Evolutionary conservation across 2,888 invertebrate species (phyloP), one percentile per base, ranked within the genome.

Genomic region (Nomada lathburiana): DNA sequence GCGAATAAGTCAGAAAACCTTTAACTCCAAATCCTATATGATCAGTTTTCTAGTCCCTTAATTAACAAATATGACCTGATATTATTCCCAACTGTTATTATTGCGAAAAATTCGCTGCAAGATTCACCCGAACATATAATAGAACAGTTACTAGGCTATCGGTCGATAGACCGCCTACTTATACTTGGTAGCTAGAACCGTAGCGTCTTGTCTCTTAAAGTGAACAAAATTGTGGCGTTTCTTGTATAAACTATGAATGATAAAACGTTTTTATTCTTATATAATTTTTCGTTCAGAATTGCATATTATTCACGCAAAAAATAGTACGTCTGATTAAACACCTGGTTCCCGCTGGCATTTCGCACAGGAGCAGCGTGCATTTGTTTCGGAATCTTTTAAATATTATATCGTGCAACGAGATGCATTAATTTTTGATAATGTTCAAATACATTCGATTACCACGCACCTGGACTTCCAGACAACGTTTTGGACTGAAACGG

Each of bases 391-490:
- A 42, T 68, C 36, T 80, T 82, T 86, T 80, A 80, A 86, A 82
- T 74, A 57, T 82, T 57, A 55, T 71, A 82, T 70, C 62, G 69
- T n/a, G 50, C 63, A 71, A 26, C 20, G 64, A 65, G 53, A 20
- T 16, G 50, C 44, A 73, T 79, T 9, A 57, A 68, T 72, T 72
- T 70, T 69, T 9, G 1, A 20, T 69, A 69, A 44, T 36, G 36
- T 36, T 36, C 36, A 36, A 36, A 36, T 36, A 36, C 36, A 62
- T 69, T 59, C 23, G 16, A 79, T 67, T 47, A 36, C 18, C 69
- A 90, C 91, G 72, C 88, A 93, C 93, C 92, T 93, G 93, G 42
- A 93, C 87, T 74, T 93, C 94, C 82, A 93, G 86, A 88, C 93
- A 93, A 82, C 93, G 92, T 87, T 90, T 92, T 70, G 91, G 89